Evolutionary conservation across 2,113 vertebrate genomes (phyloP), one percentile per base, ranked within the genome.

Genomic region (Sylvia atricapilla): DNA sequence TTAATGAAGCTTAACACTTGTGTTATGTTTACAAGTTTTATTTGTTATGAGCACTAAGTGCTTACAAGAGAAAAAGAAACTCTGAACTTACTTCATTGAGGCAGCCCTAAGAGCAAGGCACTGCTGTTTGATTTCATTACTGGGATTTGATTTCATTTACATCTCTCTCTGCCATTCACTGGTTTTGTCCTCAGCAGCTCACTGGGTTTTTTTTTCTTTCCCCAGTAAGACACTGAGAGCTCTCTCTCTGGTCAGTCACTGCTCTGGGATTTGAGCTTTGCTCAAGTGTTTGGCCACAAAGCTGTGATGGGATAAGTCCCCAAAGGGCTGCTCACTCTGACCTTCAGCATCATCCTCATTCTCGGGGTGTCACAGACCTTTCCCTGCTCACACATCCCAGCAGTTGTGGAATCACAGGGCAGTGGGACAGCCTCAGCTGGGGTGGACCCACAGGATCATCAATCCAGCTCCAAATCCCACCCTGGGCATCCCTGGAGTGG

Each of bases 11-110:
- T 75, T 68, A 92, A 94, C 90, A 67, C 73, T 95, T 73, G 86
- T 81, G 93, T 95, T 96, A 93, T 91, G 84, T 87, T 95, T 97
- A 96, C 94, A 87, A 95, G 93, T 96, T 95, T 94, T 94, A 60
- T 92, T 97, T 95, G 95, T 91, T 96, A 56, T 73, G 72, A 96
- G 80, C 89, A 90, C 66, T 73, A 95, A 97, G 91, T 35, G 81
- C 76, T 95, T 93, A 87, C 94, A 92, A 94, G 91, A 43, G 62
- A 85, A 66, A 81, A 72, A 39, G 23, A 27, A 76, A 69, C 58
- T 53, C 58, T 16, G 41, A 80, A 66, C 60, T 85, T 27, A 47
- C 79, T 94, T 80, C 62, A 47, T 58, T 56, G 74, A 93, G 56
- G 15, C 41, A 89, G 64, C 52, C 76, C 73, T 43, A 7, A n/a